Base-by-base conservation (phyloP, 2,888 invertebrate genomes). In the Entomobrya multifasciata region DNA sequence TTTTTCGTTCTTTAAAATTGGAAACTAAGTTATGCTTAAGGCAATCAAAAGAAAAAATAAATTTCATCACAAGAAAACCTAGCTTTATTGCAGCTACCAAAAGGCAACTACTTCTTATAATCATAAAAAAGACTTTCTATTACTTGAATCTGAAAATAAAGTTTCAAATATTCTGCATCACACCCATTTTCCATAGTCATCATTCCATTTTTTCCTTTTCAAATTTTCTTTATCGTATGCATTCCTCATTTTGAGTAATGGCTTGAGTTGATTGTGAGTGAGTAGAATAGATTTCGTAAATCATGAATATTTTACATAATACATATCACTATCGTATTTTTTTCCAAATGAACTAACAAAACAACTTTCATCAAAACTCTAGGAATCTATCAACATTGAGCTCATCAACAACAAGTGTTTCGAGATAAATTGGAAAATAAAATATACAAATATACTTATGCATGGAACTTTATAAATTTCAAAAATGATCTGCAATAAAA, bases 221-320 rank as follows among this genome's bases (percentile, higher is more conserved):
- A 74, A 74, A 74, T 36, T 74, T 52, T 74, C 41, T 70, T 15
- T 47, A 25, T 6, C 44, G n/a, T 30, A 10, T n/a, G 25, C 22
- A n/a, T n/a, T n/a, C n/a, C n/a, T n/a, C n/a, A 11, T 44, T 44
- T 44, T n/a, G 36, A 36, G 5, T 36, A 36, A 8, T 36, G 36
- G 8, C 36, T 36, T 8, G 36, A 6, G 8, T 36, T 36, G 8
- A n/a, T n/a, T n/a, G n/a, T n/a, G n/a, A n/a, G n/a, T n/a, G 5
- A 49, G 49, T 3, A 49, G 15, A 49, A 15, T 49, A 3, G 13
- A 3, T 15, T 49, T 49, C 13, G n/a, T 25, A 20, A 70, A 47
- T 70, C 70, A 70, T 70, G 70, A 70, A 70, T 70, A 70, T 70
- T 70, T 70, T 70, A 70, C 70, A n/a, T 70, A 47, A 70, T 70